phyloP scores from a whole-genome alignment of 2,888 invertebrate species.

The Conops quadrifasciatus region DNA sequence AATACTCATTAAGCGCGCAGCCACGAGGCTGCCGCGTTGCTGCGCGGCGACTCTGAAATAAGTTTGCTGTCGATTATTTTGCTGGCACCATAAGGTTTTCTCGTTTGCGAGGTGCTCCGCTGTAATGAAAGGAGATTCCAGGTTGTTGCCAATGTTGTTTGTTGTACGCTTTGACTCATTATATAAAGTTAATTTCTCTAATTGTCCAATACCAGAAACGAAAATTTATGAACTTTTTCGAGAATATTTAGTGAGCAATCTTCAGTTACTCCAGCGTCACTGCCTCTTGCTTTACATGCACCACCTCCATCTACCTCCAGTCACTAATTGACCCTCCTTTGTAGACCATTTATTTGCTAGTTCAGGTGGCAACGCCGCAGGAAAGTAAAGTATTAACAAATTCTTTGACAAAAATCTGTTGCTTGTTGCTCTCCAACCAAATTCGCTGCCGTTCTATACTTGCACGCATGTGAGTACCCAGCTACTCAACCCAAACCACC shows the following conservation, averaged over 20 bases:
- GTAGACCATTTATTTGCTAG: background rate
- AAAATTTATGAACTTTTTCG: slow-evolving; percentile 55
- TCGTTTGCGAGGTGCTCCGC: background rate
- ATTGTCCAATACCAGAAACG: slow-evolving; percentile 18
- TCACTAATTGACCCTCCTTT: background rate
- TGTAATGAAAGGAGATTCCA: too few relatives aligned
- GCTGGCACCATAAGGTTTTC: background rate
- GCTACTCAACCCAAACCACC: too few relatives aligned
- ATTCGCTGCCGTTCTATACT: background rate
- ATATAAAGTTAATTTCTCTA: slow-evolving; percentile 36
- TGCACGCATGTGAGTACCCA: too few relatives aligned
- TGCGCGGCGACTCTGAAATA: background rate
- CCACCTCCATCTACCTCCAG: background rate
- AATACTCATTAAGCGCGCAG: slow-evolving; percentile 15
- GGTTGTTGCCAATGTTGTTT: background rate
- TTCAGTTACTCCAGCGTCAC: background rate
- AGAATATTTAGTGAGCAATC: background rate
- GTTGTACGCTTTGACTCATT: slow-evolving; percentile 6
- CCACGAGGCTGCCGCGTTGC: background rate
- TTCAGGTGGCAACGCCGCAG: background rate
- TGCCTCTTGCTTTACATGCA: background rate
- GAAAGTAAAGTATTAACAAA: slow-evolving; percentile 10
- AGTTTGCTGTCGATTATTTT: slow-evolving; percentile 6
- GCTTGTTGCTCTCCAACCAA: slow-evolving; percentile 45
- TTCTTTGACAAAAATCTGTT: slow-evolving; percentile 57